Evolutionary conservation across 2,888 invertebrate species (phyloP).

Genomic region (Argynnis bischoffii): DNA sequence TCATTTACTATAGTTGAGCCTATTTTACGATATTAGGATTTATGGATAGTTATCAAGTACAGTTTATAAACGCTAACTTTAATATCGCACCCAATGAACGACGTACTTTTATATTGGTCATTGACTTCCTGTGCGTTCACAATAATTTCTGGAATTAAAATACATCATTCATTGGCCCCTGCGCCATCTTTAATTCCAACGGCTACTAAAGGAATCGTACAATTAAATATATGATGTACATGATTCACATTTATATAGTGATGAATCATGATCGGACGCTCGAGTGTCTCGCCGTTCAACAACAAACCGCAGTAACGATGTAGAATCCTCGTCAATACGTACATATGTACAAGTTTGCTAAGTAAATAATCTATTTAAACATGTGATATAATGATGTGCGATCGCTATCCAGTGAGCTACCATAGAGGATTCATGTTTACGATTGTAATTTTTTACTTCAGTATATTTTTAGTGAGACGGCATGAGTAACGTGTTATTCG

Average conservation of each 20-base stretch:
- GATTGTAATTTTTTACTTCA: conserved; percentile 76
- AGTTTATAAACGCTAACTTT: conserved; percentile 23
- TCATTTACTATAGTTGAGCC: conserved; percentile 23
- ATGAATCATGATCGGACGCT: conserved; percentile 70
- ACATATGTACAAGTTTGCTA: conserved; percentile 56
- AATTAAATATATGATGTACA: conserved; percentile 60
- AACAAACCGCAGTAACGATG: conserved; percentile 67
- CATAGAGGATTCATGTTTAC: conserved; percentile 75
- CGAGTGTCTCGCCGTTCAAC: conserved; percentile 71
- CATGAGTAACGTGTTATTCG: conserved; percentile 76
- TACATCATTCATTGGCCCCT: conserved; percentile 53
- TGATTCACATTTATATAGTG: conserved; percentile 73
- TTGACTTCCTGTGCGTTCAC: conserved; percentile 50
- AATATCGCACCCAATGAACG: conserved; percentile 26
- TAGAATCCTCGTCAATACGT: conserved; percentile 53
- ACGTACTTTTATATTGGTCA: conserved; percentile 48
- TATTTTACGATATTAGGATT: conserved; percentile 26
- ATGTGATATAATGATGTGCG: conserved; percentile 80
- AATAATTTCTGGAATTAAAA: conserved; percentile 60
- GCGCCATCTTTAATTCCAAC: conserved; percentile 46
- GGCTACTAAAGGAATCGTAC: conserved; percentile 39
- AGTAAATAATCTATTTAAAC: conserved; percentile 76
- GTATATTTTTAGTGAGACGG: conserved; percentile 75
- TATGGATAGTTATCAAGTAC: conserved; percentile 22
- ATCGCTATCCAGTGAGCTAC: conserved; percentile 70